phyloP scores from a whole-genome alignment of 2,888 invertebrate genomes.

The Lamellibrachia columna region DNA sequence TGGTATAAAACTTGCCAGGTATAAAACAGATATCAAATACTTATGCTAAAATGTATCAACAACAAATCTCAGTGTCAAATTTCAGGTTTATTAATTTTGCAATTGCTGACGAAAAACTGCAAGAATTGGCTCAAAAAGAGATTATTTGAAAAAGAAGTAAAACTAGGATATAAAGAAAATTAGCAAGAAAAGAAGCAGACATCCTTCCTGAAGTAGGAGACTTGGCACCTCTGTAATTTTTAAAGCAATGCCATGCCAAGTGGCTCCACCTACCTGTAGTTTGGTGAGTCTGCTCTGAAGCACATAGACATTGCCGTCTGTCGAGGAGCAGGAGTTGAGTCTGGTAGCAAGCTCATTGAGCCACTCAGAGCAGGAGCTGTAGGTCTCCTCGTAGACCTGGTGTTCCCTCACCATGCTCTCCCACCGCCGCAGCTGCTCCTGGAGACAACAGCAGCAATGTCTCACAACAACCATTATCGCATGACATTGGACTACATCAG shows the following conservation, averaged over 20 bases:
- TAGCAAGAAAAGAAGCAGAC: too few relatives aligned
- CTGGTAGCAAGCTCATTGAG: slow-evolving; percentile 90
- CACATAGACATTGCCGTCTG: slow-evolving; percentile 85
- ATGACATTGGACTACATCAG: too few relatives aligned
- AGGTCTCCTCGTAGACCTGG: slow-evolving; percentile 79
- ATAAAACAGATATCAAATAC: too few relatives aligned
- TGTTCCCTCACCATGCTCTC: slow-evolving; percentile 89
- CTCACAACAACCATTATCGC: background rate
- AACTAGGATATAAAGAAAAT: too few relatives aligned
- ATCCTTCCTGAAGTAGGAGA: too few relatives aligned
- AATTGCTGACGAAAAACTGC: too few relatives aligned
- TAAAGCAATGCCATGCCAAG: background rate
- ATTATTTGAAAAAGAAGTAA: too few relatives aligned
- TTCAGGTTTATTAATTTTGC: too few relatives aligned
- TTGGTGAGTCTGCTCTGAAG: slow-evolving; percentile 82
- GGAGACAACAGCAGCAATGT: slow-evolving; percentile 47
- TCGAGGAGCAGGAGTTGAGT: slow-evolving; percentile 80
- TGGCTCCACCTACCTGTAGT: slow-evolving; percentile 67
- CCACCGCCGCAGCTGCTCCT: slow-evolving; percentile 60
- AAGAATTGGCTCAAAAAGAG: too few relatives aligned
- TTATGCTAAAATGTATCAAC: too few relatives aligned
- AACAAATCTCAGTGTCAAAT: too few relatives aligned
- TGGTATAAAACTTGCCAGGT: too few relatives aligned
- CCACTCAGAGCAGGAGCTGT: slow-evolving; percentile 83
- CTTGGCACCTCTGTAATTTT: background rate